Evolutionary conservation across 1,140 invertebrate genomes (phyloP).

Genomic region (Episyrphus balteatus): DNA sequence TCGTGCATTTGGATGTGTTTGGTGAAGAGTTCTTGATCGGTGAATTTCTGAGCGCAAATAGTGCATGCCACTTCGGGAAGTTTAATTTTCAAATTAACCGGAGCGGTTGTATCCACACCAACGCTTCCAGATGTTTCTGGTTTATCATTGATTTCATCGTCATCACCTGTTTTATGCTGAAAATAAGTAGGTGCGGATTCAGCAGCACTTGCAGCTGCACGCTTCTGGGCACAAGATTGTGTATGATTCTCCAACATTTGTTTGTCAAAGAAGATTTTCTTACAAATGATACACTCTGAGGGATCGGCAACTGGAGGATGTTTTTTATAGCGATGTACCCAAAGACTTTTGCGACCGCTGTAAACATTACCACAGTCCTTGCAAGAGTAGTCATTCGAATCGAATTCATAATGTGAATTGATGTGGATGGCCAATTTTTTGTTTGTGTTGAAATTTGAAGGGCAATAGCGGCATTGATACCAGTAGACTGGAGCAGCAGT

Average conservation of each 20-base stretch:
- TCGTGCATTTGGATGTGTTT: constrained; percentile 35
- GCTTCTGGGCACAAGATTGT: constrained; percentile 24
- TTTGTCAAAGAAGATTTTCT: constrained; percentile 33
- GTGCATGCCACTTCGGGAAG: constrained; percentile 33
- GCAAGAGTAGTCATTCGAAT: constrained; percentile 35
- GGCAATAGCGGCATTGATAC: constrained; percentile 37
- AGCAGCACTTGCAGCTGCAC: constrained; percentile 5
- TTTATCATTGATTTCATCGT: constrained; percentile 26
- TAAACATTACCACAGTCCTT: constrained; percentile 37
- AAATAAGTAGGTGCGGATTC: constrained; percentile 10
- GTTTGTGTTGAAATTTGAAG: constrained; percentile 34
- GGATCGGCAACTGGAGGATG: constrained; percentile 34
- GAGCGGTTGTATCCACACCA: background rate
- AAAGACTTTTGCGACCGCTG: constrained; percentile 33
- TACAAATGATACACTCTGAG: constrained; percentile 28
- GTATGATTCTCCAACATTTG: constrained; percentile 34
- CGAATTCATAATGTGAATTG: constrained; percentile 35
- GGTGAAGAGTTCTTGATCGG: constrained; percentile 30
- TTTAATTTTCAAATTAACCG: constrained; percentile 18
- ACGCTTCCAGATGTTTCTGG: constrained; percentile 4
- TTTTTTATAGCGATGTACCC: constrained; percentile 37
- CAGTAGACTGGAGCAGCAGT: constrained; percentile 21
- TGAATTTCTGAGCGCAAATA: constrained; percentile 29
- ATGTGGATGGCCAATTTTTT: constrained; percentile 37
- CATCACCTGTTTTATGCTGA: constrained; percentile 30